Evolutionary conservation across 2,888 invertebrate genomes (phyloP), one percentile per base, ranked within the genome.

Genomic region (Prosopocoilus inquinatus): DNA sequence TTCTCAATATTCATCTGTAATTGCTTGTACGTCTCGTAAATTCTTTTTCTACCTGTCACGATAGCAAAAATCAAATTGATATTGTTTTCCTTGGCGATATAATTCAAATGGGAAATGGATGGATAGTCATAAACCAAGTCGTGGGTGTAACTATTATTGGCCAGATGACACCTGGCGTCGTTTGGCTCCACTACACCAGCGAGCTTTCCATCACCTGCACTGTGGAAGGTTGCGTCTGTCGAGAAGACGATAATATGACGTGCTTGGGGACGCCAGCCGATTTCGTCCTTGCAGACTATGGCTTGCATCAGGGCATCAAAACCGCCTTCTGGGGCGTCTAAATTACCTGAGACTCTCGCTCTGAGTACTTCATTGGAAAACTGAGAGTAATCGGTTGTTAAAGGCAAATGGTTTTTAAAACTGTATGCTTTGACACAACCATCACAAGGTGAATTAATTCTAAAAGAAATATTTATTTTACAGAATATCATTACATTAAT

Each of bases 301-400:
- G 86, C 89, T 77, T 94, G 95, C 80, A 94, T 89, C 20, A 95
- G 80, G 2, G 91, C 95, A 72, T 95, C 94, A 47, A 95, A 83
- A 0, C 93, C 91, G 5, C 93, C 92, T 77, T 94, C 94, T 0
- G 78, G 78, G 5, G 72, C 59, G 56, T 75, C 74, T 52, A 86
- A 70, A 74, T 85, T 86, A 1, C 72, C 73, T 1, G 84, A 84
- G 20, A 79, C 71, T 4, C 71, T 62, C 0, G 80, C 79, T 0
- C 69, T 61, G 0, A 47, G 53, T 1, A 87, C 76, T 45, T 72
- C 65, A 0, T 65, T 56, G 62, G 77, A 66, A 64, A 84, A 84
- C 36, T 58, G 66, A 1, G 71, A 62, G 2, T 82, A 79, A 59
- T 90, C 78, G 3, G 77, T 74, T 8, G 83, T 85, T 47, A 94